Base-by-base conservation (phyloP, 1,140 invertebrate species). In the Acyrthosiphon pisum region DNA sequence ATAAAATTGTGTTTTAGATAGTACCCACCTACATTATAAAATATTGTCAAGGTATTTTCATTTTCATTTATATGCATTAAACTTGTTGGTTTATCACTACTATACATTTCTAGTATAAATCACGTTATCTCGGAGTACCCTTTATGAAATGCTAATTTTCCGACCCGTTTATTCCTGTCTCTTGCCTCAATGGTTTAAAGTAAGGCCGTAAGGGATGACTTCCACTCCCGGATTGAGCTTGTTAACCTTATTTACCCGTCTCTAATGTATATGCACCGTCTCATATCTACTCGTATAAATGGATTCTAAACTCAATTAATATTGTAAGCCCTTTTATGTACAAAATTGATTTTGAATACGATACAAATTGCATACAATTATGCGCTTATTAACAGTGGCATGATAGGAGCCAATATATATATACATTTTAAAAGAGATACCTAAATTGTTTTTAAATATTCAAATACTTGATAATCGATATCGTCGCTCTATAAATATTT, bases 91-190 rank as follows among this genome's bases (percentile, higher is more conserved):
- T 53, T 89, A 89, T 87, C 26, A 87, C 86, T 87, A 84, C n/a
- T 44, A n/a, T n/a, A 88, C 48, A 44, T 22, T 89, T 44, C 48
- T 53, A 37, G 18, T 53, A 56, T 56, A 56, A 56, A 56, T 89
- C 9, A 22, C 7, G 30, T 90, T 90, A 90, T 90, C 89, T 90
- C 89, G 3, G 23, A 37, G 22, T 23, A 4, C 50, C 53, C 53
- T 60, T 90, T 68, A 90, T 90, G 89, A 90, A 44, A 90, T 68
- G 53, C 89, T 90, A 90, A 90, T 90, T 90, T 90, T 90, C 89
- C 89, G 56, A 90, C 89, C 56, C 89, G 89, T 90, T 68, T 68
- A 60, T 44, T 90, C 26, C 89, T 90, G 89, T 90, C 89, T 90
- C 11, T 37, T 68, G 53, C 37, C 53, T 68, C 53, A 44, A 90